Evolutionary conservation across 1,140 invertebrate species (phyloP).

Genomic region (Lasioglossum albipes): DNA sequence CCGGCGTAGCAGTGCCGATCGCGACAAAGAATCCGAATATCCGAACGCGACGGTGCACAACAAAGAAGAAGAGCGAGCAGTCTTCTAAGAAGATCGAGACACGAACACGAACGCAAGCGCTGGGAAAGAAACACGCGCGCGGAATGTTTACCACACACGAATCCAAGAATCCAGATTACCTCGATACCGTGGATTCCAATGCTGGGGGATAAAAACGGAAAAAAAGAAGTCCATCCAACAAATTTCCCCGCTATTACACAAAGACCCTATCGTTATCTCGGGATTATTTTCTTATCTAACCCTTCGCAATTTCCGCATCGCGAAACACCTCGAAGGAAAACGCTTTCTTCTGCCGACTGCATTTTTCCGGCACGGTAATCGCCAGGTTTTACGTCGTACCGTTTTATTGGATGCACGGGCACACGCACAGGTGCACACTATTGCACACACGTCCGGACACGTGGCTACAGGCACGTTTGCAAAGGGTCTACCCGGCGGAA

Average conservation of each 20-base stretch:
- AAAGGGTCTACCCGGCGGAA: too few relatives aligned
- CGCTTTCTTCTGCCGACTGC: background rate
- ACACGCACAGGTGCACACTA: too few relatives aligned
- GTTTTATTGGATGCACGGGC: background rate
- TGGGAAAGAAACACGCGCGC: too few relatives aligned
- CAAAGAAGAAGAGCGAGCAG: too few relatives aligned
- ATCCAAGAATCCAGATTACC: slow-evolving; percentile 16
- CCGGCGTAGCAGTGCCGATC: too few relatives aligned
- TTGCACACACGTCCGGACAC: background rate
- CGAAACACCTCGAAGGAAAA: background rate
- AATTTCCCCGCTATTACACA: background rate
- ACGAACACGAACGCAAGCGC: too few relatives aligned
- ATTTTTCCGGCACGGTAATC: slow-evolving; percentile 8
- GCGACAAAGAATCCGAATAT: too few relatives aligned
- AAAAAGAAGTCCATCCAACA: background rate
- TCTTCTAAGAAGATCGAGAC: background rate
- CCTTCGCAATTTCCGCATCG: background rate
- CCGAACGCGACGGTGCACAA: too few relatives aligned
- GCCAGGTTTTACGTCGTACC: background rate
- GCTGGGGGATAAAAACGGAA: background rate
- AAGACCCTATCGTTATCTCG: background rate
- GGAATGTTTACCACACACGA: background rate
- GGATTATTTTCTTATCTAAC: slow-evolving; percentile 1
- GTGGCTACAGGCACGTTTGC: background rate
- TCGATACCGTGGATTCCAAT: background rate